These are phyloP conservation scores for Leptocoma aspasia DNA, from an alignment of 2,113 vertebrate species.

Conservation along the genomic window DNA sequence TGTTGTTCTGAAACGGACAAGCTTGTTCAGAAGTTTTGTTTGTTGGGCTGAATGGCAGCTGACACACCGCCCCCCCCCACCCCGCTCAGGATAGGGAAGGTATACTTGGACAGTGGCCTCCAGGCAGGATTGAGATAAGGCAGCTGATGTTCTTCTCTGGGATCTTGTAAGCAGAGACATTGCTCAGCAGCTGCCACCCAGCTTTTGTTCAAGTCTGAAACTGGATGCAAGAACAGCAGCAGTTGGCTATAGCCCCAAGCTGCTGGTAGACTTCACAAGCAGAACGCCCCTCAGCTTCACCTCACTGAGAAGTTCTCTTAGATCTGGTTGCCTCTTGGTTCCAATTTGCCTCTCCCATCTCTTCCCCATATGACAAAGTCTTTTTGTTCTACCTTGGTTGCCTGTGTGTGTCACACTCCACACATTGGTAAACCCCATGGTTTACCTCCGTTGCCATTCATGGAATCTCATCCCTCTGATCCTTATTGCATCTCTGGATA, in stretches of 20 bases:
- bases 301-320: not conserved
- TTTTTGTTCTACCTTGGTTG: not conserved
- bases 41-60: not conserved
- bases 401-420: not conserved
- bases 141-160: not conserved
- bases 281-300: not conserved
- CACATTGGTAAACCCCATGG: fast-evolving
- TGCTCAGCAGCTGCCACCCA: not conserved
- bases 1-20: not conserved
- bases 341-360: not conserved
- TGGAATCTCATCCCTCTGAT: not conserved
- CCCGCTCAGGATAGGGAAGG: not conserved
- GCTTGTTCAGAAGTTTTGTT: not conserved
- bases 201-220: not conserved
- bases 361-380: not conserved
- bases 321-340: not conserved
- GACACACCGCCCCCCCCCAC: not conserved
- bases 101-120: not conserved
- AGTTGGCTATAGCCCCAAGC: not conserved
- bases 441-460: not conserved
- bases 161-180: not conserved
- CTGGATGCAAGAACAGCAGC: not conserved
- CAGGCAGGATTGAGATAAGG: not conserved
- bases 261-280: not conserved
- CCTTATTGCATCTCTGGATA: not conserved